Evolutionary conservation across 2,113 vertebrate genomes (phyloP).

Genomic region (Eleginops maclovinus): DNA sequence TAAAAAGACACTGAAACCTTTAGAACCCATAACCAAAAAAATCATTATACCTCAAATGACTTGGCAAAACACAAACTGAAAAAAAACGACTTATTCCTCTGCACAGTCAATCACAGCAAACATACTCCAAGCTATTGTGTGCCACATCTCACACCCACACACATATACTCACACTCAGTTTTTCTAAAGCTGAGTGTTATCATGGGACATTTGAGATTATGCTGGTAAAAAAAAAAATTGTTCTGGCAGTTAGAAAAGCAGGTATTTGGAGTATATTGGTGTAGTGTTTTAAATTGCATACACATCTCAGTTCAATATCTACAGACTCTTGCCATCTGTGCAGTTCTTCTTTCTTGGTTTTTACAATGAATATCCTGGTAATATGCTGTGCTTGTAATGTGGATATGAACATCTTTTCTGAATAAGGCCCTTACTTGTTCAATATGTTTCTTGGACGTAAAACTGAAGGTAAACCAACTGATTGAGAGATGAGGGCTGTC

Average conservation of each 20-base stretch:
- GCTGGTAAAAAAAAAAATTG: background rate
- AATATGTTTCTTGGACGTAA: background rate
- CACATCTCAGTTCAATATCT: background rate
- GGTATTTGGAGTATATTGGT: background rate
- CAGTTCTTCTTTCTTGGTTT: background rate
- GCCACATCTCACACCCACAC: background rate
- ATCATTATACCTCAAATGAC: background rate
- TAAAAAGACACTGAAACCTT: slow-evolving; percentile 30
- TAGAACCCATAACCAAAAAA: slow-evolving; percentile 25
- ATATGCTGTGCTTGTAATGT: background rate
- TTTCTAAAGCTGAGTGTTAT: slow-evolving; percentile 27
- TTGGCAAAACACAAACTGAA: slow-evolving; percentile 7
- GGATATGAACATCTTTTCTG: slow-evolving; percentile 2
- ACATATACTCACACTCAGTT: background rate
- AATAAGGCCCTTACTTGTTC: background rate
- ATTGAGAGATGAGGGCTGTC: slow-evolving; percentile 23
- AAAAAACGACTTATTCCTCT: no score
- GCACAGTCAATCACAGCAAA: no score
- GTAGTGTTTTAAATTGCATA: background rate
- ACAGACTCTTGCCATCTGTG: background rate
- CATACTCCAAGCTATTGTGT: no score
- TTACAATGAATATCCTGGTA: background rate
- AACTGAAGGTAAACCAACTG: slow-evolving; percentile 21
- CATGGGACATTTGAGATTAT: background rate
- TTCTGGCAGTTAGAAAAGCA: slow-evolving; percentile 4